Percentiles rank a stretch among this genome's conserved stretches.
Evolutionary conservation across 2,113 vertebrate species (phyloP).

Genomic region (Trogon surrucura): DNA sequence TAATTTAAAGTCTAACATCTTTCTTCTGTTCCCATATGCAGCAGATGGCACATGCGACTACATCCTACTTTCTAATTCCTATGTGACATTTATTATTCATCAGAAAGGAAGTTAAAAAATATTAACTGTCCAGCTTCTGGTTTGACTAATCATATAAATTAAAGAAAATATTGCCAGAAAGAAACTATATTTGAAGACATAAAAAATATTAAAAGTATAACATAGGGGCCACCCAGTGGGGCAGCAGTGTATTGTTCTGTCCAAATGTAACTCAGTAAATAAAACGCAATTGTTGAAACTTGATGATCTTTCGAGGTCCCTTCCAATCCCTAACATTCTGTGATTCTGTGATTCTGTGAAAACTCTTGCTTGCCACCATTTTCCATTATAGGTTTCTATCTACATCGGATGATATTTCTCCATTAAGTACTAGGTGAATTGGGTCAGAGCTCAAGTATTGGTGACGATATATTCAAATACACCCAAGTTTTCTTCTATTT

Average conservation of each 20-base stretch:
- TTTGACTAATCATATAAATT: constrained; percentile 66
- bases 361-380: background rate
- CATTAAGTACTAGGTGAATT: background rate
- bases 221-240: constrained; percentile 26
- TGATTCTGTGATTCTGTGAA: background rate
- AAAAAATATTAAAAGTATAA: constrained; percentile 32
- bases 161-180: constrained; percentile 59
- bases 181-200: constrained; percentile 33
- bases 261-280: background rate
- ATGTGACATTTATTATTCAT: constrained; percentile 83
- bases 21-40: constrained; percentile 63
- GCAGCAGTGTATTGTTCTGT: background rate
- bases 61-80: constrained; percentile 79
- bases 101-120: constrained; percentile 78
- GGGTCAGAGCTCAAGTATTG: background rate
- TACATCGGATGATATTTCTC: background rate
- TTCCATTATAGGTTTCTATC: background rate
- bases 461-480: background rate
- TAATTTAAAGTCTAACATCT: constrained; percentile 76
- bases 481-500: background rate
- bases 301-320: too few relatives aligned
- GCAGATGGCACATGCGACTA: constrained; percentile 73
- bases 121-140: constrained; percentile 71
- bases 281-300: background rate
- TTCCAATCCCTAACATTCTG: too few relatives aligned